Conservation (phyloP, 2,888 invertebrate species). For the Heliconius sara region DNA sequence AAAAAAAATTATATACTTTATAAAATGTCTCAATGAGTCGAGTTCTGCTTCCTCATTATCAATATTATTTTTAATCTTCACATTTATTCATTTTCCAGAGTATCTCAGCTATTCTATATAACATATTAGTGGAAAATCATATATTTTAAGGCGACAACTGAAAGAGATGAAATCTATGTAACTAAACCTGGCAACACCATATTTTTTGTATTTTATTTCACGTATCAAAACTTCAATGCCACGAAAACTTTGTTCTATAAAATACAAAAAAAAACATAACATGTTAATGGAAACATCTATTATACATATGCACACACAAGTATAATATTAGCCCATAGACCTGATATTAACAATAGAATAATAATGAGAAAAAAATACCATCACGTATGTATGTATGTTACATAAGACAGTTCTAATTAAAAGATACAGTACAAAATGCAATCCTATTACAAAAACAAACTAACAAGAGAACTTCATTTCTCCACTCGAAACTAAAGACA, state of each 20-base stretch:
- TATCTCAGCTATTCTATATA: not conserved
- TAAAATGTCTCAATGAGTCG: no score
- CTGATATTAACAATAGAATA: constrained; percentile 41
- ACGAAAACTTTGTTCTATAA: not conserved
- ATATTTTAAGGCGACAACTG: not conserved
- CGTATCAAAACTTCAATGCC: not conserved
- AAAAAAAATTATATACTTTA: no score
- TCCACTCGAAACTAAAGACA: constrained; percentile 10
- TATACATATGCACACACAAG: not conserved
- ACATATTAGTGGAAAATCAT: not conserved
- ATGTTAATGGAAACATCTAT: constrained; percentile 6
- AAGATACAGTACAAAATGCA: constrained; percentile 35
- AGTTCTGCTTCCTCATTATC: no score
- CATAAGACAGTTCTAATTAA: constrained; percentile 36
- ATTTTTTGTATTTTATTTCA: not conserved
- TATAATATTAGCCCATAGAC: constrained; percentile 25
- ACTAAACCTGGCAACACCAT: no score
- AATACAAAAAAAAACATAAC: not conserved
- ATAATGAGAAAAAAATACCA: constrained; percentile 43
- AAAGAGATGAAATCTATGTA: not conserved
- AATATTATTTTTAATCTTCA: not conserved
- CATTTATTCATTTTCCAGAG: not conserved
- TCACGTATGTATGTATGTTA: constrained; percentile 34
- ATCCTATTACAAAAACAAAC: constrained; percentile 32
- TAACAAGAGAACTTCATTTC: constrained; percentile 29